A percentile compares a stretch with the other conserved stretches of the same genome.
These are phyloP conservation scores for Anorthoa munda DNA, from an alignment of 2,888 invertebrate species.

Conservation along the genomic window DNA sequence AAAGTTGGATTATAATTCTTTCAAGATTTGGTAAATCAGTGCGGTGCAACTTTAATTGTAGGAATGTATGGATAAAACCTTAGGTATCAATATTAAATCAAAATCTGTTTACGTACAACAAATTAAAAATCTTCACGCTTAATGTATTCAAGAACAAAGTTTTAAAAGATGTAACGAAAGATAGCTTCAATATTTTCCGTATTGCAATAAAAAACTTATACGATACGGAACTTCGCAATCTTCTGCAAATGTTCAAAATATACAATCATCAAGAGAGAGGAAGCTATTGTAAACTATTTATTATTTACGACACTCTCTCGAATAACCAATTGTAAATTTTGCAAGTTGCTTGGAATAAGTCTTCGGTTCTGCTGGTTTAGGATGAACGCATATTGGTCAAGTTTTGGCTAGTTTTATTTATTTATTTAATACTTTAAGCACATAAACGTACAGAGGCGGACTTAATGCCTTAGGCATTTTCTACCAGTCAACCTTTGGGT, in stretches of 20 bases:
- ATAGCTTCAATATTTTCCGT: slow-evolving; percentile 33
- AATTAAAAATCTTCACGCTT: slow-evolving; percentile 6
- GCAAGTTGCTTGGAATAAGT: slow-evolving; percentile 35
- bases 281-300: slow-evolving; percentile 60
- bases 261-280: slow-evolving; percentile 40
- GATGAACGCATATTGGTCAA: slow-evolving; percentile 24
- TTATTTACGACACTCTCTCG: slow-evolving; percentile 57
- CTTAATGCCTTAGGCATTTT: too few species aligned
- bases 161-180: slow-evolving; percentile 19
- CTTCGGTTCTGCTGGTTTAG: slow-evolving; percentile 32
- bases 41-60: background rate
- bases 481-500: too few species aligned
- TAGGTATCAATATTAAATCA: background rate
- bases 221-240: slow-evolving; percentile 46
- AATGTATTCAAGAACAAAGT: slow-evolving; percentile 24
- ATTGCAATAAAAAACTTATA: slow-evolving; percentile 36
- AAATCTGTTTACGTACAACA: background rate
- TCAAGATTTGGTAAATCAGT: background rate
- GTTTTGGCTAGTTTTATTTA: too few species aligned
- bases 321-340: slow-evolving; percentile 57
- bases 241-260: slow-evolving; percentile 50
- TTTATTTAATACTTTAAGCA: too few species aligned
- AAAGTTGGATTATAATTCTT: too few species aligned
- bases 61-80: background rate
- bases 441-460: too few species aligned